Percentiles rank a stretch among this genome's conserved stretches.
Conservation (phyloP, 2,797 vertebrate species). For the Carduelis carduelis region DNA sequence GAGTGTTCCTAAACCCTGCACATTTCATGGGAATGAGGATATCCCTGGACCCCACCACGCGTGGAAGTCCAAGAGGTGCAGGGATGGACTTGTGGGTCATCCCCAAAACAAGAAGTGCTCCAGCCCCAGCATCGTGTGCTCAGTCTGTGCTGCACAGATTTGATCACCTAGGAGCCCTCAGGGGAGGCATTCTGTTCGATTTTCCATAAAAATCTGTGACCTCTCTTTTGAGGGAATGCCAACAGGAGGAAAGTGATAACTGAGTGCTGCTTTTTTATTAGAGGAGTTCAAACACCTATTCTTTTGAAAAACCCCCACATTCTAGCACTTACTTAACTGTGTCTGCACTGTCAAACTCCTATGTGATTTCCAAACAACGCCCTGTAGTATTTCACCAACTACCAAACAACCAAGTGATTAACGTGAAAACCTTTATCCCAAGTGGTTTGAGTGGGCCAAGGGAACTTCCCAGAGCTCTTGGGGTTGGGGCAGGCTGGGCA, state of each 20-base stretch:
- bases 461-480: not conserved
- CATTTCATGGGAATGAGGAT: not conserved
- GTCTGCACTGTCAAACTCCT: not conserved
- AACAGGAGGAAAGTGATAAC: not conserved
- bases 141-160: not conserved
- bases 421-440: not conserved
- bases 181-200: not conserved
- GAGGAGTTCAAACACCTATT: not conserved
- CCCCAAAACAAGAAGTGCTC: rapidly evolving
- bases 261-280: not conserved
- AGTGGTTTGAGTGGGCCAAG: not conserved
- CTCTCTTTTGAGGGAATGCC: not conserved
- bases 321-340: not conserved
- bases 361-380: rapidly evolving
- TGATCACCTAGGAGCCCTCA: not conserved
- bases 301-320: not conserved
- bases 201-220: not conserved
- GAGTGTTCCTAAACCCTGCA: not conserved
- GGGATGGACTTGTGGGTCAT: rapidly evolving
- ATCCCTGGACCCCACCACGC: rapidly evolving
- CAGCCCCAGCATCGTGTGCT: not conserved
- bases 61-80: not conserved
- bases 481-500: not conserved
- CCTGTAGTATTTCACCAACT: not conserved
- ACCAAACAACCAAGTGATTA: rapidly evolving